These are phyloP conservation scores for Percopsis transmontana DNA, from an alignment of 2,113 vertebrate genomes.

Conservation along the genomic window DNA sequence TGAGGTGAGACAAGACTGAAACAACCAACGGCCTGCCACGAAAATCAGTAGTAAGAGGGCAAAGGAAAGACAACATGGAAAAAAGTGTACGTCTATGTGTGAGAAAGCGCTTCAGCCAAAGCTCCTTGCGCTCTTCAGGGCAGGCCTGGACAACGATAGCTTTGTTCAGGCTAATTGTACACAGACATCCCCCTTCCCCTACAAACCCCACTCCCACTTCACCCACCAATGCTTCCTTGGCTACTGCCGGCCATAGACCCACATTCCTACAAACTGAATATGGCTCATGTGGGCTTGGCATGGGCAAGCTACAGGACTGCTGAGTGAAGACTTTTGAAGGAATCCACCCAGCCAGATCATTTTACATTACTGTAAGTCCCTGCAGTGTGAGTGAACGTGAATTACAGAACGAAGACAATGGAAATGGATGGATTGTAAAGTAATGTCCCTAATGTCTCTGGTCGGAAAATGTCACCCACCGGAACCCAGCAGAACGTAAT, in stretches of 20 bases:
- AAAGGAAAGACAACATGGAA: not conserved
- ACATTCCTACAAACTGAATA: conserved; percentile 67
- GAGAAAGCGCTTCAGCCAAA: conserved; percentile 36
- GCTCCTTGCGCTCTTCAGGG: conserved; percentile 41
- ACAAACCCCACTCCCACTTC: conserved; percentile 46
- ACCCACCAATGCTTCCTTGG: conserved; percentile 56
- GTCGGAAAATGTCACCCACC: conserved; percentile 56
- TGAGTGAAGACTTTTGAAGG: conserved; percentile 69
- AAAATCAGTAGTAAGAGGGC: conserved; percentile 8
- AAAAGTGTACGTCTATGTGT: not conserved
- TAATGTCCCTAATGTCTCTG: conserved; percentile 35
- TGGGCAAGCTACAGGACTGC: conserved; percentile 51
- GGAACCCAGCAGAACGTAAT: conserved; percentile 30
- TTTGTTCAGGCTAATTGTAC: conserved; percentile 75
- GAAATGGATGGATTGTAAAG: conserved; percentile 34
- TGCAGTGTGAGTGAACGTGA: conserved; percentile 21
- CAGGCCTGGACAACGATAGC: conserved; percentile 63
- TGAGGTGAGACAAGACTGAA: conserved; percentile 11
- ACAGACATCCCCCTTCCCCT: conserved; percentile 70
- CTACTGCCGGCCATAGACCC: conserved; percentile 52
- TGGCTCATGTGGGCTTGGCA: conserved; percentile 68
- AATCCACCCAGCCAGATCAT: conserved; percentile 64
- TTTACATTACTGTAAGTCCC: conserved; percentile 51
- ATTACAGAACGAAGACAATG: conserved; percentile 32
- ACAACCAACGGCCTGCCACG: not conserved